Conservation (phyloP, 1,140 invertebrate species). For the Aradophagus sp. region DNA sequence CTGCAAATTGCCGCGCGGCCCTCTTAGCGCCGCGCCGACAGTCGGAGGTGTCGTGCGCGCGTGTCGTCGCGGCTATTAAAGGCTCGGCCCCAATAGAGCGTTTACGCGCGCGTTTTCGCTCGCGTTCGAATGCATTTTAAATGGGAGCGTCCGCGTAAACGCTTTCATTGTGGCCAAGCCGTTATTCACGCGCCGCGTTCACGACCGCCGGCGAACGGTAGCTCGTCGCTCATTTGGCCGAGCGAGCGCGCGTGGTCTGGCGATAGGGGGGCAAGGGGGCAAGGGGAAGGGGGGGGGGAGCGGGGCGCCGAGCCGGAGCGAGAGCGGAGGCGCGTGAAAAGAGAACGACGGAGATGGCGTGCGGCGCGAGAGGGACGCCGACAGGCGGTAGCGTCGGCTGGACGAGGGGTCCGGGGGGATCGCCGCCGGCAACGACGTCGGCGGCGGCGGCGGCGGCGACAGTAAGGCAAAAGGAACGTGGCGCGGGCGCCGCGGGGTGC, state of each 20-base stretch:
- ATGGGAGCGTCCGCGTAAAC: too few relatives aligned
- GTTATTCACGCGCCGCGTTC: conserved; percentile 58
- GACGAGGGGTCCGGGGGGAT: not conserved
- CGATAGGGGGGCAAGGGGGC: conserved; percentile 25
- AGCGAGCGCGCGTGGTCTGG: conserved; percentile 32
- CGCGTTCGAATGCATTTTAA: too few relatives aligned
- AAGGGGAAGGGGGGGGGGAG: conserved; percentile 12
- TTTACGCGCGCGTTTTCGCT: too few relatives aligned
- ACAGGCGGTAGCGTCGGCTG: conserved; percentile 1
- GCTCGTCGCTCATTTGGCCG: conserved; percentile 55
- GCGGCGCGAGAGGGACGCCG: not conserved
- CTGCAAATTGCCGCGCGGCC: conserved; percentile 27
- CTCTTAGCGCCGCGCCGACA: conserved; percentile 28
- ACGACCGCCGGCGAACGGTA: conserved; percentile 57
- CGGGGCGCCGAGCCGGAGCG: conserved; percentile 7
- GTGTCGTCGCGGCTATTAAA: conserved; percentile 31
- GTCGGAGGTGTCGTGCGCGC: conserved; percentile 52
- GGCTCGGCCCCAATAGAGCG: too few relatives aligned
- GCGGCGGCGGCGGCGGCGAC: conserved; percentile 49
- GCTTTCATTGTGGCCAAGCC: too few relatives aligned
- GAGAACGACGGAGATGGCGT: conserved; percentile 2
- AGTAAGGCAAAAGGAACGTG: conserved; percentile 52
- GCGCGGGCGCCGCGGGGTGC: conserved; percentile 45
- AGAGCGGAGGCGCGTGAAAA: conserved; percentile 12
- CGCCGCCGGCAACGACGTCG: conserved; percentile 12